Conservation (phyloP, 2,888 invertebrate species). For the Microctonus hyperodae region DNA sequence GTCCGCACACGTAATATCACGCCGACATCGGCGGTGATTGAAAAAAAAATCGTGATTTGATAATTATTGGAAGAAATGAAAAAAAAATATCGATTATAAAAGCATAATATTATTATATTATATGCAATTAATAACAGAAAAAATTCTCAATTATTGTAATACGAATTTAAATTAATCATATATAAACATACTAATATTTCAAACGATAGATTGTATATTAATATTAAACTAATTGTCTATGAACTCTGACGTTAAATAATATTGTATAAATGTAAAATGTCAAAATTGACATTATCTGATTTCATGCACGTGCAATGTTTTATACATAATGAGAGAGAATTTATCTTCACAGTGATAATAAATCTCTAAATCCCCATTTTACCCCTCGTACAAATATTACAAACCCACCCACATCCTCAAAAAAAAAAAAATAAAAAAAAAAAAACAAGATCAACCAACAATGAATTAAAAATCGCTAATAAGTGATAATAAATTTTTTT, state of each 20-base stretch:
- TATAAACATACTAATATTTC: background rate
- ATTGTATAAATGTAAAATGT: conserved; percentile 14
- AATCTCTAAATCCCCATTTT: background rate
- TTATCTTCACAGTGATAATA: background rate
- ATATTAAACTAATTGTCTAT: background rate
- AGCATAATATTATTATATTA: background rate
- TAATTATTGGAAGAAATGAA: background rate
- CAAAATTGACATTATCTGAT: conserved; percentile 15
- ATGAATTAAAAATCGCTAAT: background rate
- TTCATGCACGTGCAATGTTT: conserved; percentile 10
- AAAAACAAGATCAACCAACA: background rate
- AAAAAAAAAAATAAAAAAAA: background rate
- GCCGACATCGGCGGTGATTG: background rate
- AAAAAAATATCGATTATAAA: too few species aligned
- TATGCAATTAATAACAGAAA: background rate
- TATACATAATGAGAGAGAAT: background rate
- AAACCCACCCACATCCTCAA: too few species aligned
- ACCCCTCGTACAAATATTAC: too few species aligned
- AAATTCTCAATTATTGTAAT: background rate
- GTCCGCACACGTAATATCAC: background rate
- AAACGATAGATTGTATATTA: background rate
- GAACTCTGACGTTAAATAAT: background rate
- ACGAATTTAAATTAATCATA: background rate
- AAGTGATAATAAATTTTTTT: background rate
- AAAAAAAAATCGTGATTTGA: background rate